A percentile compares a stretch with the other conserved stretches of the same genome.
Evolutionary conservation across 1,140 invertebrate genomes (phyloP).

Genomic region (Eumeta japonica): DNA sequence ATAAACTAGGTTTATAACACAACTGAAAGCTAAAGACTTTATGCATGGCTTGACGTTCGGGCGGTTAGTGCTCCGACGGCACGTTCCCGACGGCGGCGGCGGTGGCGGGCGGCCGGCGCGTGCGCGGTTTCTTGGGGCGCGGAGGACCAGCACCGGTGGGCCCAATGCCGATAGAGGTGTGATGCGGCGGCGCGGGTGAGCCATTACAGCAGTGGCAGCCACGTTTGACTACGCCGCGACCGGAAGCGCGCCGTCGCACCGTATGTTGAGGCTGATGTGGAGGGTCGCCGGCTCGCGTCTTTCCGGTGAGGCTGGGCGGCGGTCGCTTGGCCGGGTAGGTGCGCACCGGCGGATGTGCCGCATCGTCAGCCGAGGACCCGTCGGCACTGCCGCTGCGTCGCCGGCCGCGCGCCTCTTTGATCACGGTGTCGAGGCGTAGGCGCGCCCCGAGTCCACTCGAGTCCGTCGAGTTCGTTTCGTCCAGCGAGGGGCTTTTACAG

Average conservation of each 20-base stretch:
- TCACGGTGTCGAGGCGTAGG: slow-evolving; percentile 47
- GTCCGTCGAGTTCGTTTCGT: slow-evolving; percentile 49
- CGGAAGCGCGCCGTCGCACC: slow-evolving; percentile 33
- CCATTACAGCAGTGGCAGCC: slow-evolving; percentile 53
- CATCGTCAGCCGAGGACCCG: slow-evolving; percentile 27
- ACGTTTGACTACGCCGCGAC: slow-evolving; percentile 41
- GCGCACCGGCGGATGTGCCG: slow-evolving; percentile 28
- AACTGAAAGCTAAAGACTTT: too few species aligned
- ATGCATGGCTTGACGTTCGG: too few species aligned
- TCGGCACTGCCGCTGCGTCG: slow-evolving; percentile 25
- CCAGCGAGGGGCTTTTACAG: slow-evolving; percentile 49
- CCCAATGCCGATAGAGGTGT: not conserved
- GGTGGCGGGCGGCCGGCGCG: too few species aligned
- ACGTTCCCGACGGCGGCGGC: too few species aligned
- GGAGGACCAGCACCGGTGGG: slow-evolving; percentile 4
- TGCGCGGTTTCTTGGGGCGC: slow-evolving; percentile 31
- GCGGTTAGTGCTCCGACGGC: too few species aligned
- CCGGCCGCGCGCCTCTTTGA: slow-evolving; percentile 39
- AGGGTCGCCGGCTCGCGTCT: slow-evolving; percentile 37
- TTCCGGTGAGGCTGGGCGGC: slow-evolving; percentile 29
- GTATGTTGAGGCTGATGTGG: slow-evolving; percentile 21
- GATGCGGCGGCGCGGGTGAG: slow-evolving; percentile 21
- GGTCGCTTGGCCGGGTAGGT: slow-evolving; percentile 33
- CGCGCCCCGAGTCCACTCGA: slow-evolving; percentile 41
- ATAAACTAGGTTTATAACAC: too few species aligned